Base-by-base conservation (phyloP, 37 sponge, comb jelly and placozoan species). In the Beroe forskalii region DNA sequence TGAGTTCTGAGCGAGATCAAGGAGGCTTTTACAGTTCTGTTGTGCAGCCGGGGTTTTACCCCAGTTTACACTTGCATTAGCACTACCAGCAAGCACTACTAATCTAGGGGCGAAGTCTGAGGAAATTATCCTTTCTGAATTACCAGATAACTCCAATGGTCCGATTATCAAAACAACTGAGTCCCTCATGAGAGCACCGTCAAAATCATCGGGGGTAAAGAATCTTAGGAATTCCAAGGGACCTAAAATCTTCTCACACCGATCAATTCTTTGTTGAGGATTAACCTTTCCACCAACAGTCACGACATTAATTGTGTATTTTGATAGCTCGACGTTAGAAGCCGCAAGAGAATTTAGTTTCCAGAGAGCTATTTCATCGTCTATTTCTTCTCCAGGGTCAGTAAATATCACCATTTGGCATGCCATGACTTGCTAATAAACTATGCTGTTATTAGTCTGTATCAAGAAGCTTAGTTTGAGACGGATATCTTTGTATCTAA, bases 331-430 rank as follows among this genome's bases (percentile, higher is more conserved):
- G 25, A 3, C n/a, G 23, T 28, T 24, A 63, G 66, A 63, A 19
- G 28, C 25, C 28, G 25, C 20, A 3, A 63, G 66, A 24, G 20
- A 3, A 30, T 63, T 30, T n/a, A 30, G 28, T 63, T 3, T 30
- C 66, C 66, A 63, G 23, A 63, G 66, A n/a, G 66, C 66, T 63
- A 63, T 19, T 20, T 63, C 66, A 19, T 63, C 66, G n/a, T 63
- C 66, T n/a, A 63, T 63, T 19, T 63, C 66, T 20, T 63, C 66
- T 8, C 66, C 66, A 23, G 66, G 66, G 25, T 63, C 66, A 4
- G 66, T 63, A 19, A 63, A 63, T 8, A 63, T 63, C 24, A 63
- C 24, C n/a, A 63, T 20, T 24, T 63, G 66, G 14, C 23, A 3
- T 63, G 20, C 66, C 66, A 63, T 63, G 66, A 63, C n/a, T n/a